Evolutionary conservation across 92 coral and sea anemone species (phyloP), one percentile per base, ranked within the genome.

Genomic region (Pocillopora grandis): DNA sequence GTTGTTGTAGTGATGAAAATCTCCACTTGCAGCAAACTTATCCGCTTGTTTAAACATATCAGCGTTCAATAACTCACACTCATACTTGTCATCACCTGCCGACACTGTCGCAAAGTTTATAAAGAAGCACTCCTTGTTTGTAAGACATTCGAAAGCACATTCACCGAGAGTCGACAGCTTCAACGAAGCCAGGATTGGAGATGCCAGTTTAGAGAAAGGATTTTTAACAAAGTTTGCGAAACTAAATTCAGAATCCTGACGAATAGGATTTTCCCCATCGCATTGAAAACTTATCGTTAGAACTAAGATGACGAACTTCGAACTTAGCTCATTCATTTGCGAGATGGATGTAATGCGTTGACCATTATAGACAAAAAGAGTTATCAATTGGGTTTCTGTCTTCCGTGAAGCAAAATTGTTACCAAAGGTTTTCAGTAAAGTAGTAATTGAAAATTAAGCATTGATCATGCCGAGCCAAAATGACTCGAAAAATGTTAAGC

Each of bases 1-100:
- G 36, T 52, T 74, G 62, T 57, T 52, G 21, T 55, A 74, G 23
- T 74, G 37, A 11, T 74, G 77, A 55, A 74, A 74, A 36, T 71
- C 77, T 57, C 27, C 36, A 16, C 59, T 23, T 21, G 15, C 77
- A 12, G 15, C 62, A 74, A 74, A 33, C 5, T 20, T 74, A 13
- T 74, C 62, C 16, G 36, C 16, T 55, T 74, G 33, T 11, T 18
- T 52, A n/a, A 74, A 56, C 33, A 74, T 74, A 21, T 74, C 77
- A 52, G 62, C 77, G 9, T 27, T 74, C 9, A 74, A 12, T 17
- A 74, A 18, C 63, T 74, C 77, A 58, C 77, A 74, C 36, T 58
- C 13, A 17, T 74, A 62, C n/a, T 1, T 74, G 17, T 27, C 60
- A 7, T 48, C 27, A 52, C 7, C 58, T n/a, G 14, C 31, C 1